Base-by-base conservation (phyloP, 2,888 invertebrate species). In the Calephelis perditalis region DNA sequence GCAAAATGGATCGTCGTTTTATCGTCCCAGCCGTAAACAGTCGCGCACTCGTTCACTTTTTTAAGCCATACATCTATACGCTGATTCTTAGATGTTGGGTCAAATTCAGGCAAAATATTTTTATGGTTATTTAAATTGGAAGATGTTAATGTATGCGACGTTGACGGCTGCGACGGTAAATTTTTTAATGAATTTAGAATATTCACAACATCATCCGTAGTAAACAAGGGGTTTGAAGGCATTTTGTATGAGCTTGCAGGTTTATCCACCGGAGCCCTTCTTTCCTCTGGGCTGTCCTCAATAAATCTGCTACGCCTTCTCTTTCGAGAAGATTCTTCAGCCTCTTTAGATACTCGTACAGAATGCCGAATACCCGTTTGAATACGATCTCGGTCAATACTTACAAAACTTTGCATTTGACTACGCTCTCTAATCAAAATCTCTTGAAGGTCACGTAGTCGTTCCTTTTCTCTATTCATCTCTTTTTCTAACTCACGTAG, bases 1-100 rank as follows among this genome's bases (percentile, higher is more conserved):
- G 63, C 60, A 56, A 60, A 62, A 36, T 60, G 46, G 1, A 40
- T 40, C 6, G 40, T 40, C 40, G 40, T 40, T 8, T 40, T 40
- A 40, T 40, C 40, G 40, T 40, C 40, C 40, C 40, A 40, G 8
- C 40, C 40, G 8, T 40, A 40, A 40, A 40, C 40, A 40, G 40
- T 40, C 6, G 40, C 40, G 8, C 40, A 40, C 40, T 40, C 40
- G 8, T 40, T 40, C 40, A 40, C 40, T 8, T 40, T 40, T 40
- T 4, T 40, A 6, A 40, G 8, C 40, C 40, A 40, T 8, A 40
- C 40, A 40, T 40, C 40, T 7, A 40, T 40, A 40, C 40, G 40
- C 40, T 40, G 40, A 40, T 40, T 40, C 8, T 40, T 40, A 40
- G 40, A 40, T 7, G 6, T 40, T 40, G 40, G 40, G 4, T 40